phyloP scores from a whole-genome alignment of 2,113 vertebrate genomes.

The Albula glossodonta region DNA sequence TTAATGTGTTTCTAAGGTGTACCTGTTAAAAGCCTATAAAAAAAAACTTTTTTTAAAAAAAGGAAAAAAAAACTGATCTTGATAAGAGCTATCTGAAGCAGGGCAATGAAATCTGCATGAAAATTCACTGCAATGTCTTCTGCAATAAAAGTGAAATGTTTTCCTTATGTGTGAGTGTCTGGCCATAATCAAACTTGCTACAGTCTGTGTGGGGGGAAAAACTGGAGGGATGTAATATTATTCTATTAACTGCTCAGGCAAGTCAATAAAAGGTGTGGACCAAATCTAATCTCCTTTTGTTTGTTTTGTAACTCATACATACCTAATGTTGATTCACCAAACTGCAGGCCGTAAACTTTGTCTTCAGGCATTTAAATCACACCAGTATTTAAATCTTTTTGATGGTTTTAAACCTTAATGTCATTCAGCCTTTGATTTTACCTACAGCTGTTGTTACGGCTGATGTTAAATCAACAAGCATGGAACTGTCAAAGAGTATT shows the following conservation, averaged over 20 bases:
- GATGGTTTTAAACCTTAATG: neutral
- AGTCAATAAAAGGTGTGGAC: neutral
- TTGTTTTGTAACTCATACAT: neutral
- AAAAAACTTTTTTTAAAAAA: neutral
- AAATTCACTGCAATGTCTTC: neutral
- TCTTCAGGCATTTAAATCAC: neutral
- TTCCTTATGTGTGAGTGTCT: neutral
- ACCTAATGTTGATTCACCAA: neutral
- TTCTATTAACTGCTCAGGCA: conserved; percentile 12
- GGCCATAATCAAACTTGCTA: neutral
- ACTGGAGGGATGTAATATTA: neutral
- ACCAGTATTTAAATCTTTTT: neutral
- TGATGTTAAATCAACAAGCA: no score
- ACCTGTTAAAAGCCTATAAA: neutral
- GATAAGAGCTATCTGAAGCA: neutral
- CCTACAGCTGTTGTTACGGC: no score
- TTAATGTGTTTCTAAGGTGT: neutral
- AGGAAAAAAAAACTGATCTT: neutral
- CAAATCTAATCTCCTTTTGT: conserved; percentile 2
- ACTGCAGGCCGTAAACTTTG: neutral
- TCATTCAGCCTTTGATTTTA: no score
- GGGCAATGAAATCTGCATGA: neutral
- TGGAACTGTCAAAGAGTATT: no score
- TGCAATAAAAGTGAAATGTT: conserved; percentile 11
- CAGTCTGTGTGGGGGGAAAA: neutral